Conservation (phyloP, 2,113 vertebrate species). For the Galemys pyrenaicus region DNA sequence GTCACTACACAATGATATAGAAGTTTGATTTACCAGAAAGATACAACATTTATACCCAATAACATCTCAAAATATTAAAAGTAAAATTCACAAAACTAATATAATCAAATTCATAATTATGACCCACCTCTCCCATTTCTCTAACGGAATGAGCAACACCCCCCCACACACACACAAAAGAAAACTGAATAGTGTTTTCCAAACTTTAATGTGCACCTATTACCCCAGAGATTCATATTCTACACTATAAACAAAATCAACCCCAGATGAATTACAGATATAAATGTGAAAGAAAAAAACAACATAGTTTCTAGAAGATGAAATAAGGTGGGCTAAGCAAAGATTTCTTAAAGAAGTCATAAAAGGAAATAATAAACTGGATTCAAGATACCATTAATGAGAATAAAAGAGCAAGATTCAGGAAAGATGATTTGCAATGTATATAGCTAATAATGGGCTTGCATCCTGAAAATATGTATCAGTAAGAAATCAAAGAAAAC, state of each 20-base stretch:
- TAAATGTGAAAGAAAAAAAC: slow-evolving; percentile 29
- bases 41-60: neutral
- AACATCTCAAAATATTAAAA: slow-evolving; percentile 35
- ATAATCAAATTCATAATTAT: slow-evolving; percentile 29
- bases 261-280: neutral
- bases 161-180: neutral
- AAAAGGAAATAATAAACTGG: neutral
- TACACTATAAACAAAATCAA: neutral
- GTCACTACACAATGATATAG: neutral
- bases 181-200: neutral
- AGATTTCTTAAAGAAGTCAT: slow-evolving; percentile 7
- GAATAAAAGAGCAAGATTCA: neutral
- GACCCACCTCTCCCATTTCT: neutral
- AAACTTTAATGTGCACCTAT: neutral
- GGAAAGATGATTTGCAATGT: neutral
- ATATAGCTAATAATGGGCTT: neutral
- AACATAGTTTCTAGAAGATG: neutral
- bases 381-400: neutral
- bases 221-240: neutral
- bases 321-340: slow-evolving; percentile 14
- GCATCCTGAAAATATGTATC: neutral
- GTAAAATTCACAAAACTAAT: slow-evolving; percentile 9
- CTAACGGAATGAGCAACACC: neutral
- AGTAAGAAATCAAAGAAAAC: neutral
- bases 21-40: neutral